Evolutionary conservation across 2,113 vertebrate species (phyloP).

Genomic region (Nannobrachium achirus): DNA sequence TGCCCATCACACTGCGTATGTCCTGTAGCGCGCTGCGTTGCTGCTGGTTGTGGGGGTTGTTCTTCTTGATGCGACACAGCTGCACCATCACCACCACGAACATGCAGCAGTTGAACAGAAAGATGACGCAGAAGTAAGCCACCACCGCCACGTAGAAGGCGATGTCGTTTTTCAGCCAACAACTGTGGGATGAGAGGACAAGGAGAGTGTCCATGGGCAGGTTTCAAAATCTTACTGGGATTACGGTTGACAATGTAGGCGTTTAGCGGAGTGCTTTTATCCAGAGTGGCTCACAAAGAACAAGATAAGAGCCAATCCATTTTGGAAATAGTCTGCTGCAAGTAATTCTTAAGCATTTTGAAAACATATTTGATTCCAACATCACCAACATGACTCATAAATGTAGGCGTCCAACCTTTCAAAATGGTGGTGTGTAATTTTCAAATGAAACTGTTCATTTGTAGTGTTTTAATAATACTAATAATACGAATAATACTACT

Average conservation of each 20-base stretch:
- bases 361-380: too few relatives aligned
- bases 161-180: conserved; percentile 91
- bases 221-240: background rate
- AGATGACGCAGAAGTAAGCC: conserved; percentile 91
- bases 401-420: too few relatives aligned
- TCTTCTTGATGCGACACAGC: conserved; percentile 89
- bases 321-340: too few relatives aligned
- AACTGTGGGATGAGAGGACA: conserved; percentile 78
- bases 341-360: too few relatives aligned
- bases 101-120: conserved; percentile 91
- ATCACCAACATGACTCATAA: too few relatives aligned
- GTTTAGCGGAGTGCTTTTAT: background rate
- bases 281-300: background rate
- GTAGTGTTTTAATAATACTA: too few relatives aligned
- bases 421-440: too few relatives aligned
- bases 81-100: conserved; percentile 95
- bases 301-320: too few relatives aligned
- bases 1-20: conserved; percentile 86
- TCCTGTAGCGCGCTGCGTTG: conserved; percentile 88
- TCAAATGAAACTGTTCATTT: too few relatives aligned
- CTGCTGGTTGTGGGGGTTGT: conserved; percentile 88
- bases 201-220: background rate
- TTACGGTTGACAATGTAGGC: too few relatives aligned
- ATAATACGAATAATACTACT: too few relatives aligned
- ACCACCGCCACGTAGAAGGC: conserved; percentile 94